phyloP scores from a whole-genome alignment of 2,797 vertebrate species.

The Sebastes jordani region DNA sequence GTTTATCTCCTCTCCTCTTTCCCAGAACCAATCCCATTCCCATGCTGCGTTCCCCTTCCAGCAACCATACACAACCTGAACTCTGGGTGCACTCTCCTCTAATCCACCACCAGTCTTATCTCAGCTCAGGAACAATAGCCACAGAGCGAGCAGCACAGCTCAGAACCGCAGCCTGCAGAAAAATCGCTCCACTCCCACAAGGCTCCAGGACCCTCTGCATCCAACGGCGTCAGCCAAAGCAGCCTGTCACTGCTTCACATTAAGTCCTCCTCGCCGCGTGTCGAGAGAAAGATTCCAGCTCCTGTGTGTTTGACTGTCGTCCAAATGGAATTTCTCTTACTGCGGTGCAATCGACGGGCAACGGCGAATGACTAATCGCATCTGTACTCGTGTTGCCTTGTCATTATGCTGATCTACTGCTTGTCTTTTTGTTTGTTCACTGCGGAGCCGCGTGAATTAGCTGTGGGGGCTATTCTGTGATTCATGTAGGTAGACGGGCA shows the following conservation, averaged over 20 bases:
- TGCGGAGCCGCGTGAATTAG: conserved; percentile 18
- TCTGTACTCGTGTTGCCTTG: conserved; percentile 33
- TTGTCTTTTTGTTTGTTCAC: conserved; percentile 48
- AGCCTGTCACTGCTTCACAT: conserved; percentile 62
- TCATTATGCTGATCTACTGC: conserved; percentile 43
- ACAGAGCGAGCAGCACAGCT: conserved; percentile 61
- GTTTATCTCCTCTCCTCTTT: conserved; percentile 28
- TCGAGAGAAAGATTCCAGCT: conserved; percentile 33
- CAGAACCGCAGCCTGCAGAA: conserved; percentile 57
- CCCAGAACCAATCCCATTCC: conserved; percentile 54
- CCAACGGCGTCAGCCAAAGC: conserved; percentile 52
- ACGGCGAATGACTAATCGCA: conserved; percentile 43
- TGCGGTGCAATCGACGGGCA: conserved; percentile 21
- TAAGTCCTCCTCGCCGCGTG: conserved; percentile 46
- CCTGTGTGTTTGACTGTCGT: conserved; percentile 43
- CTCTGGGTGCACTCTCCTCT: conserved; percentile 79
- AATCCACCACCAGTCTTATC: conserved; percentile 77
- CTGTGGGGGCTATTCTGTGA: conserved; percentile 41
- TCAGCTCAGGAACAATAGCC: conserved; percentile 72
- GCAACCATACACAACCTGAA: conserved; percentile 68
- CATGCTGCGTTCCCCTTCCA: conserved; percentile 37
- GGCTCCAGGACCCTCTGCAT: conserved; percentile 49
- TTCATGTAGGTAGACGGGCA: conserved; percentile 64
- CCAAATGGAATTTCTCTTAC: conserved; percentile 58
- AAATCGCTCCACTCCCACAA: conserved; percentile 63